These are phyloP conservation scores for Atherinosoma microstoma DNA, from an alignment of 2,797 vertebrate genomes.

Conservation along the genomic window DNA sequence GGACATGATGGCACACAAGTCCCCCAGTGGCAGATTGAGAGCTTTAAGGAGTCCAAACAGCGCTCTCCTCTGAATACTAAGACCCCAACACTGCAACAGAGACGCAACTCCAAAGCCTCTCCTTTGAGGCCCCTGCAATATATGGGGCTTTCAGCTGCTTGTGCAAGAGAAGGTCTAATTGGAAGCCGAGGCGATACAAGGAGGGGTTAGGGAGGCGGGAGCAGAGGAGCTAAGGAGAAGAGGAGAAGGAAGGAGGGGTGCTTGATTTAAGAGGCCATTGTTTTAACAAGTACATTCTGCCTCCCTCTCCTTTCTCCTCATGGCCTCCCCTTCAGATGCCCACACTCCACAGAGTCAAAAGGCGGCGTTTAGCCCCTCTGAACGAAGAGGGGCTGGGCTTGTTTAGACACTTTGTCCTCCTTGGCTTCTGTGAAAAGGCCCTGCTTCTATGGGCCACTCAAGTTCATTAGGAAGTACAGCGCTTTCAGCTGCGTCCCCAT, in stretches of 20 bases:
- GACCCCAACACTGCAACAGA: conserved; percentile 72
- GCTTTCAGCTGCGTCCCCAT: conserved; percentile 80
- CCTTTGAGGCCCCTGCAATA: conserved; percentile 72
- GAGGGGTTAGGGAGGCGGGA: conserved; percentile 51
- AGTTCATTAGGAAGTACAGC: conserved; percentile 85
- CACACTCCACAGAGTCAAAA: conserved; percentile 85
- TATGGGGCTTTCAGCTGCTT: conserved; percentile 68
- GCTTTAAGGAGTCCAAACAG: conserved; percentile 71
- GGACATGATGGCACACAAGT: conserved; percentile 69
- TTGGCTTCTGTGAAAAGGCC: conserved; percentile 79
- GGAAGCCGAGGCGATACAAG: conserved; percentile 67
- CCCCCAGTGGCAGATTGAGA: conserved; percentile 67
- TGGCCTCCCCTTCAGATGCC: conserved; percentile 76
- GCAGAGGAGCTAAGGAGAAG: conserved; percentile 62
- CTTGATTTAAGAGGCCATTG: conserved; percentile 82
- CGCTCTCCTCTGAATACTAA: conserved; percentile 73
- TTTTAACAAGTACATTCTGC: conserved; percentile 82
- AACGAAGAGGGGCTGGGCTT: conserved; percentile 80
- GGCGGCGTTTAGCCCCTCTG: conserved; percentile 81
- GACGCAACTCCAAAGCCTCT: conserved; percentile 70
- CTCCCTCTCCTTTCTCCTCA: conserved; percentile 75
- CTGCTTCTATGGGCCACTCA: conserved; percentile 81
- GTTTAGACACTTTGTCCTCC: conserved; percentile 86
- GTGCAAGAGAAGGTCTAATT: conserved; percentile 77
- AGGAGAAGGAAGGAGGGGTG: conserved; percentile 69